Evolutionary conservation across 2,113 vertebrate genomes (phyloP).

Genomic region (Hassar affinis): DNA sequence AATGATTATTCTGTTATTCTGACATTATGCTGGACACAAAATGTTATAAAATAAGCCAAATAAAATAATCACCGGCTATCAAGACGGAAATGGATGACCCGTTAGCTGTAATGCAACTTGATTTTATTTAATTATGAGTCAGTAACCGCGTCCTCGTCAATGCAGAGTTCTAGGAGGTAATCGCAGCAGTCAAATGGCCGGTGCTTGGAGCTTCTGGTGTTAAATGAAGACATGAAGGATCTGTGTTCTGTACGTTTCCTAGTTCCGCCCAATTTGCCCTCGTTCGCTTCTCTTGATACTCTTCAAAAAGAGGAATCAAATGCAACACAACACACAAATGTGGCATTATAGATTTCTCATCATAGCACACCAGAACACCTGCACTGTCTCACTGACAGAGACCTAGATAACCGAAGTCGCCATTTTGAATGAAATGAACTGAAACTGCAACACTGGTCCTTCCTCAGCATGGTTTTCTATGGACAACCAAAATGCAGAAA

Average conservation of each 20-base stretch:
- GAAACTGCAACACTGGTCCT: not conserved
- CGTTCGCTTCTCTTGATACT: not conserved
- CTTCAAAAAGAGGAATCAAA: not conserved
- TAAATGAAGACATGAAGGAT: not conserved
- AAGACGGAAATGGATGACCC: too few species aligned
- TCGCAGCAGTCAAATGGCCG: too few species aligned
- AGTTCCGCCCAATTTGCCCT: not conserved
- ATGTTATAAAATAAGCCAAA: too few species aligned
- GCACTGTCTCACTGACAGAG: not conserved
- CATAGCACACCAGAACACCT: not conserved
- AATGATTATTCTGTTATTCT: too few species aligned
- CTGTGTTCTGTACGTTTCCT: not conserved
- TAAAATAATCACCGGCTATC: too few species aligned
- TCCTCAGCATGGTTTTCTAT: not conserved
- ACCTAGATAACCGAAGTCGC: not conserved
- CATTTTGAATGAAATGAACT: not conserved
- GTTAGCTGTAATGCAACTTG: too few species aligned
- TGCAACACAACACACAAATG: not conserved
- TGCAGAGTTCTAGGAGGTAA: too few species aligned
- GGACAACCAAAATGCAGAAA: not conserved
- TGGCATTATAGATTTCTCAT: not conserved
- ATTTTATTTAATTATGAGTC: too few species aligned
- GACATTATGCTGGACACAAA: too few species aligned
- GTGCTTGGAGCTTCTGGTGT: too few species aligned
- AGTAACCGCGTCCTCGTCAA: too few species aligned